Base-by-base conservation (phyloP, 23 tunicate genomes). In the Botrylloides violaceus region DNA sequence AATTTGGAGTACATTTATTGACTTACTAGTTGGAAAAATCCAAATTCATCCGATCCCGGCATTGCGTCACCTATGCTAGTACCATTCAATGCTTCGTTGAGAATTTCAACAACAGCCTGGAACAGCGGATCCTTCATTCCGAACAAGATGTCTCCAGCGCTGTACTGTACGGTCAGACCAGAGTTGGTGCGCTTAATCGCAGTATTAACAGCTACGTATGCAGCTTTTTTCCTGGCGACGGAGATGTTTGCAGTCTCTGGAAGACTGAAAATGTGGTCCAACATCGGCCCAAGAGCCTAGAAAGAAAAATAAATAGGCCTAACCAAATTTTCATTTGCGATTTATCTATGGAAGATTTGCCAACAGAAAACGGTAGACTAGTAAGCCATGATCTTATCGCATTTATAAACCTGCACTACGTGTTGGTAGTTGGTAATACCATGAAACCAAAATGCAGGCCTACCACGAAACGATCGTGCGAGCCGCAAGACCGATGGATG, bases 91-190 rank as follows among this genome's bases (percentile, higher is more conserved):
- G 21, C 36, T 34, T n/a, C 4, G 21, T 61, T 61, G 34, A 77
- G 22, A 7, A 65, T 25, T 3, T 71, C 84, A 43, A 80, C 38
- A 28, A 82, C n/a, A 5, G 70, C 76, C n/a, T 70, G 47, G 9
- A 75, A 50, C 26, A 82, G 62, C 3, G 88, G 81, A 82, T 82
- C 81, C 35, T 66, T 66, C 23, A 75, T 62, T 18, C 88, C 88
- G 34, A 66, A 82, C 32, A 82, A 31, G 36, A 64, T 64, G 9
- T 82, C 88, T 36, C 81, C 88, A 19, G 72, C 88, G 5, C 66
- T 29, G 71, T 64, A 64, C 53, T 76, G 75, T n/a, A 66, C 36
- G 1, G 75, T 55, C 37, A 82, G 64, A 3, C 56, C 58, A 2
- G 88, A 75, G 15, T 76, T 36, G 4, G 88, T 76, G 64, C 59